Percentiles rank a stretch among this genome's conserved stretches.
Evolutionary conservation across 2,797 vertebrate species (phyloP).

Genomic region (Steatocranus sp.): DNA sequence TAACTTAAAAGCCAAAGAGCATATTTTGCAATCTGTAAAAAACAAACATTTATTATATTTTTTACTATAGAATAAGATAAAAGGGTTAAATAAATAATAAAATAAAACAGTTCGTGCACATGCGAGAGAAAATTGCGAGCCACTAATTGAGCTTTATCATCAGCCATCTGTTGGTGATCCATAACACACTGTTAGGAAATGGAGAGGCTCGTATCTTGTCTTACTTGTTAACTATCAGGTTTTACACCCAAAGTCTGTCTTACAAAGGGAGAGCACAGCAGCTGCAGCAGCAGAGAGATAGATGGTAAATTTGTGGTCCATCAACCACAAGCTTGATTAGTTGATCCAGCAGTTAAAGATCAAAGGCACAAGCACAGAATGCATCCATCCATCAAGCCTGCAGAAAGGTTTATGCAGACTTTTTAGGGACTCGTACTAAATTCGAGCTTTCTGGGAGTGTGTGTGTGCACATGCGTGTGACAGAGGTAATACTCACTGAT

Average conservation of each 20-base stretch:
- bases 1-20: not conserved
- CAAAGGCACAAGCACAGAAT: conserved; percentile 12
- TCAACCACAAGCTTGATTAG: conserved; percentile 29
- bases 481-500: conserved; percentile 29
- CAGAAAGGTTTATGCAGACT: conserved; percentile 1
- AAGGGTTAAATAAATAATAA: accelerated
- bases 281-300: conserved; percentile 16
- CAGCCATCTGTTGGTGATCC: conserved; percentile 46
- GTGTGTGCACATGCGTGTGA: not conserved
- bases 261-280: conserved; percentile 9
- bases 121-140: not conserved
- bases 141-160: conserved; percentile 16
- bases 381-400: conserved; percentile 36
- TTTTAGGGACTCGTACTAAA: not conserved
- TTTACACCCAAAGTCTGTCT: conserved; percentile 26
- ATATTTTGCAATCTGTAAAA: not conserved
- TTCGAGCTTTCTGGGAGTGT: not conserved
- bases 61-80: not conserved
- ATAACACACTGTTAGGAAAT: conserved; percentile 34
- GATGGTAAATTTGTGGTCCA: conserved; percentile 26
- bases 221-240: conserved; percentile 20
- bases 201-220: conserved; percentile 47
- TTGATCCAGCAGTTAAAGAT: conserved; percentile 15
- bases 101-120: not conserved
- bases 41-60: not conserved